A percentile compares a stretch with the other conserved stretches of the same genome.
Evolutionary conservation across 2,113 vertebrate species (phyloP).

Genomic region (Saimiri boliviensis): DNA sequence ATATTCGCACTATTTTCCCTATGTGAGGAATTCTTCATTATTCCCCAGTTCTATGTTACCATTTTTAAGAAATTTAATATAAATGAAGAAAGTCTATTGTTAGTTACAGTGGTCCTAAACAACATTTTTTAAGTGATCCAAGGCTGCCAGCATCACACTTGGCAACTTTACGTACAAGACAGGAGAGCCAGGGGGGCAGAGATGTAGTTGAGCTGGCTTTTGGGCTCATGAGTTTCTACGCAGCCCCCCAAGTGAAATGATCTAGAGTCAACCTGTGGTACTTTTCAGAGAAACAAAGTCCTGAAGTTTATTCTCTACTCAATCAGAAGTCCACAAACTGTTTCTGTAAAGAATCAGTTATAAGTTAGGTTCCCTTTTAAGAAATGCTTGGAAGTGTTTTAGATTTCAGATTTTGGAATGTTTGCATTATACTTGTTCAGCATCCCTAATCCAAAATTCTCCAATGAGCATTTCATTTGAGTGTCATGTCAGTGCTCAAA

Average conservation of each 20-base stretch:
- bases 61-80: background rate
- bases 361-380: background rate
- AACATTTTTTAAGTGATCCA: background rate
- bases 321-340: background rate
- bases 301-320: background rate
- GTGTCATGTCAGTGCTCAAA: background rate
- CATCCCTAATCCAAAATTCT: background rate
- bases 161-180: background rate
- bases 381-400: background rate
- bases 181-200: background rate
- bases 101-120: background rate
- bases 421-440: background rate
- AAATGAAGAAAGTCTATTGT: background rate
- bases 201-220: background rate
- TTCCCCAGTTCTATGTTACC: no score
- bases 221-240: background rate
- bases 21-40: background rate
- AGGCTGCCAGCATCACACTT: background rate
- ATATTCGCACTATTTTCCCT: background rate
- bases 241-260: background rate
- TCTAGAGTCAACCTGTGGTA: background rate
- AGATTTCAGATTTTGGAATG: background rate
- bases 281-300: background rate
- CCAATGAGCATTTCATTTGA: background rate
- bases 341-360: background rate